These are phyloP conservation scores for Leucophenga varia DNA, from an alignment of 1,140 invertebrate species.

Conservation along the genomic window DNA sequence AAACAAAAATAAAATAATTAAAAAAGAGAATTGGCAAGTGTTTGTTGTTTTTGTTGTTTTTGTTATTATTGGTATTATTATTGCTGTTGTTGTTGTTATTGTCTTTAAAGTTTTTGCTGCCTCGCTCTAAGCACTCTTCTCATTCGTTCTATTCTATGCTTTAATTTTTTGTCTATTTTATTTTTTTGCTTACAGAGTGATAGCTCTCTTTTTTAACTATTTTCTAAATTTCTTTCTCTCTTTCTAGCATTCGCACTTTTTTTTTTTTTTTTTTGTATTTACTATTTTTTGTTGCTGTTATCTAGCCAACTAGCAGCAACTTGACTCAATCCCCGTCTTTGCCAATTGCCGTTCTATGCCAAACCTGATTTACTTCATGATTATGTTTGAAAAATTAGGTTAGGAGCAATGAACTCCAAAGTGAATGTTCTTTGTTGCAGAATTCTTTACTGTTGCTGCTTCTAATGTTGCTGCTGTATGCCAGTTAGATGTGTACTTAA, in stretches of 20 bases:
- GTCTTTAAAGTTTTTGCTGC: background rate
- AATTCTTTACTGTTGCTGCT: conserved; percentile 15
- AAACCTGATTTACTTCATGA: conserved; percentile 54
- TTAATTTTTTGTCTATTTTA: too few species aligned
- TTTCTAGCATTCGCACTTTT: too few species aligned
- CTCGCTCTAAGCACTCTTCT: too few species aligned
- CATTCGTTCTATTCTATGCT: too few species aligned
- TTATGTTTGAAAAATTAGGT: conserved; percentile 56
- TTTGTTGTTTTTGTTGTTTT: conserved; percentile 5
- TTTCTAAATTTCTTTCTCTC: too few species aligned
- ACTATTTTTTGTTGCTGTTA: too few species aligned
- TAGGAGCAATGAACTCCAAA: conserved; percentile 56
- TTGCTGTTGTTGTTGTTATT: conserved; percentile 38
- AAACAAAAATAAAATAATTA: background rate
- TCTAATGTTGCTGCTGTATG: conserved; percentile 22
- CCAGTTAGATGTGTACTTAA: conserved; percentile 17
- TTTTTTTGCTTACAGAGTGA: too few species aligned
- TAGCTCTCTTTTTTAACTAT: too few species aligned
- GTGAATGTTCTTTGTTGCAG: conserved; percentile 40
- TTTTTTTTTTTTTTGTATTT: too few species aligned
- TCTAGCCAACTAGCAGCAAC: too few species aligned
- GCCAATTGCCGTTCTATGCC: too few species aligned
- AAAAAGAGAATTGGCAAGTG: conserved; percentile 10
- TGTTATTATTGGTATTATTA: conserved; percentile 6
- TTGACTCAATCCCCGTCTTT: too few species aligned